Base-by-base conservation (phyloP, 1,140 invertebrate species). In the Heliothis virescens region DNA sequence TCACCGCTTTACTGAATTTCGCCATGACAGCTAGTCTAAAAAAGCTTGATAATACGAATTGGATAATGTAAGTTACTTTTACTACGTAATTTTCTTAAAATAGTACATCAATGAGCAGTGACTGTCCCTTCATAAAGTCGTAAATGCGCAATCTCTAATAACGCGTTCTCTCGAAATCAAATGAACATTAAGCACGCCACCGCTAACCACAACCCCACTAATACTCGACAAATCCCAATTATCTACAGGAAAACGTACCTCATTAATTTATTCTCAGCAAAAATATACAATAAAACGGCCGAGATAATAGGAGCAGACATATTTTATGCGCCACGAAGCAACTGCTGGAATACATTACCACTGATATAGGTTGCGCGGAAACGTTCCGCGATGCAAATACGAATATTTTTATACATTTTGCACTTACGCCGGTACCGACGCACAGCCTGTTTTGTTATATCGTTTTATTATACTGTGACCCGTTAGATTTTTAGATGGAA, bases 331-430 rank as follows among this genome's bases (percentile, higher is more conserved):
- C 57, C 47, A 60, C 41, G 41, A 21, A 76, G 48, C 26, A 76
- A 76, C 60, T 63, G 60, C 41, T 65, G 21, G 60, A 76, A 55
- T 76, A 76, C 48, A 76, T 76, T 73, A 73, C 57, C 21, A 59
- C 67, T 79, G 78, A 79, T 79, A 62, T 79, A 73, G 67, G 77
- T 72, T 72, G 48, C 26, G 11, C 48, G 57, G 57, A 72, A 79
- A 41, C 57, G 48, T 72, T 73, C 69, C 59, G 48, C 55, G 59
- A 73, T 79, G 78, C 69, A 79, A 79, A 79, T 79, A 73, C 12
- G 69, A 63, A 76, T 63, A 76, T 76, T 34, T 63, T 76, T 63
- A 63, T 75, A 9, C 1, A 18, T 67, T 75, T 62, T 52, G 57
- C 47, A 75, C 47, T 75, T 52, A 34, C 34, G 29, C 15, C 16